Conservation (phyloP, 2,797 vertebrate species). For the Rhadinocentrus ornatus region DNA sequence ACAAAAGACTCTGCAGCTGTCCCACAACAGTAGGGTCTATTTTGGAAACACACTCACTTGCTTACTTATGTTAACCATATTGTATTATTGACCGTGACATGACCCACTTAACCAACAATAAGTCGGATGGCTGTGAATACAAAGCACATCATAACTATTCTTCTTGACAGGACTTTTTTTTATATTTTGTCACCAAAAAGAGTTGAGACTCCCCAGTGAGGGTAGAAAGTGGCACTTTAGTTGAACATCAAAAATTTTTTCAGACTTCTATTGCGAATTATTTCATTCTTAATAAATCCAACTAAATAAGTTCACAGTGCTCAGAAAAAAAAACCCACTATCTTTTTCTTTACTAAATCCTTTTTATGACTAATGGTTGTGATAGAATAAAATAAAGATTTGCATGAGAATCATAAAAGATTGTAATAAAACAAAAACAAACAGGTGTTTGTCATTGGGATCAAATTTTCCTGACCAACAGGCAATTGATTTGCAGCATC, state of each 20-base stretch:
- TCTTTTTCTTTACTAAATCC: background rate
- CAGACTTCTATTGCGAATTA: too few species aligned
- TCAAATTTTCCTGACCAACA: background rate
- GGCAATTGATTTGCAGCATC: background rate
- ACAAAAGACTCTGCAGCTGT: constrained; percentile 51
- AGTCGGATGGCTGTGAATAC: constrained; percentile 24
- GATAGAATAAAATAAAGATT: background rate
- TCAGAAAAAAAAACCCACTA: background rate
- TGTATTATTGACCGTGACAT: constrained; percentile 59
- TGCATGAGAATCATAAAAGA: background rate
- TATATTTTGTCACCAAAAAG: constrained; percentile 12
- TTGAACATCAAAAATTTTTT: background rate
- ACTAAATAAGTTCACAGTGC: too few species aligned
- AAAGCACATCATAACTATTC: constrained; percentile 24
- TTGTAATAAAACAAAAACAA: background rate
- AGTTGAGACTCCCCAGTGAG: background rate
- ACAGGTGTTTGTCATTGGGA: background rate
- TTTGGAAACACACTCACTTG: constrained; percentile 58
- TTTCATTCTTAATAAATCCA: too few species aligned
- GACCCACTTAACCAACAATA: constrained; percentile 39
- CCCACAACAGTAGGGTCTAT: constrained; percentile 55
- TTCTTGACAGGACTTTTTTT: background rate
- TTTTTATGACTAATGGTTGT: background rate
- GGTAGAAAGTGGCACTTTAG: background rate
- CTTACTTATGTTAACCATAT: constrained; percentile 45